These are phyloP conservation scores for Tautogolabrus adspersus DNA, from an alignment of 2,113 vertebrate species.

Conservation along the genomic window DNA sequence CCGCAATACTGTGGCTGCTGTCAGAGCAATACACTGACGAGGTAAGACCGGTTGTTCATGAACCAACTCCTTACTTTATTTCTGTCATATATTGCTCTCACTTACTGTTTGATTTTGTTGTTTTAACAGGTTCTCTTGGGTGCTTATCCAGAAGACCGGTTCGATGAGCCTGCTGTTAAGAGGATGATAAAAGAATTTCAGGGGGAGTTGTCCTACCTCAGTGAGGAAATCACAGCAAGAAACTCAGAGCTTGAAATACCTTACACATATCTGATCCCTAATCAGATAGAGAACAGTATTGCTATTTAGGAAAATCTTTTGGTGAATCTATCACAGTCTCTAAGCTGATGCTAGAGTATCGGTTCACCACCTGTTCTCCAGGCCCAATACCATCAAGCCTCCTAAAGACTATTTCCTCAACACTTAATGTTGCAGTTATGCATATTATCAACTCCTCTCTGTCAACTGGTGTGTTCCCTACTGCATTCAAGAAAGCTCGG, in stretches of 20 bases:
- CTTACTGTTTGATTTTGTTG: neutral
- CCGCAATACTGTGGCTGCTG: neutral
- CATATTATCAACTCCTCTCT: too few species aligned
- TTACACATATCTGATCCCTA: conserved; percentile 65
- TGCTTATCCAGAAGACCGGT: conserved; percentile 55
- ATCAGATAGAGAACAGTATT: conserved; percentile 62
- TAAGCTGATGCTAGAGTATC: too few species aligned
- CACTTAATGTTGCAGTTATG: too few species aligned
- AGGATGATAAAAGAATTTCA: conserved; percentile 61
- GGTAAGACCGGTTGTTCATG: conserved; percentile 23
- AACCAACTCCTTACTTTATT: neutral
- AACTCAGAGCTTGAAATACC: conserved; percentile 60
- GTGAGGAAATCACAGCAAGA: conserved; percentile 46
- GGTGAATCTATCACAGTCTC: too few species aligned
- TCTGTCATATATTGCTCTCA: neutral
- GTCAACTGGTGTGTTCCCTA: too few species aligned
- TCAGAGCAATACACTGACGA: neutral
- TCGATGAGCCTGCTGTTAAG: conserved; percentile 43
- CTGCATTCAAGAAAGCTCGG: too few species aligned
- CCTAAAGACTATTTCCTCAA: too few species aligned
- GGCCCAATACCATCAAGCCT: too few species aligned
- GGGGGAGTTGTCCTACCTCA: conserved; percentile 51
- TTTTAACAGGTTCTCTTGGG: conserved; percentile 62
- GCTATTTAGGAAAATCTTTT: conserved; percentile 19
- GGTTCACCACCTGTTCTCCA: too few species aligned